Base-by-base conservation (phyloP, 2,113 vertebrate species). In the Zosterops pallidus region DNA sequence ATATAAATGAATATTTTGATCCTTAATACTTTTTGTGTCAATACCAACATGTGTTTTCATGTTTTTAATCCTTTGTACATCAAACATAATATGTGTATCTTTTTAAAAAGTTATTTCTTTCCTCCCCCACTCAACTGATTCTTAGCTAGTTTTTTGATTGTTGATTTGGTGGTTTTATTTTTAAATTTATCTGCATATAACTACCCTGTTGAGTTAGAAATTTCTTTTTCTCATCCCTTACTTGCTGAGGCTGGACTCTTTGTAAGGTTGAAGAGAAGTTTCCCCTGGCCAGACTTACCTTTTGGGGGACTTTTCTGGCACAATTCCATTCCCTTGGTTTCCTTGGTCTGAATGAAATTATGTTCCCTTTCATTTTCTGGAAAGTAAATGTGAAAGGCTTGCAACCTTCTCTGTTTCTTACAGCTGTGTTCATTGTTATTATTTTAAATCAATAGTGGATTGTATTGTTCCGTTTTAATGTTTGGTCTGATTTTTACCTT, bases 361-460 rank as follows among this genome's bases (percentile, higher is more conserved):
- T 26, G 4, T 62, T 63, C 12, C 14, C 19, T 52, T 72, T 83
- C 2, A 1, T 24, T 75, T 90, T 87, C 56, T 67, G 19, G 41
- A 49, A 69, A 67, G 35, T 9, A 71, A 87, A n/a, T 0, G 0
- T 55, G 6, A 29, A 46, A 75, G 9, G 1, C 41, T 74, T 83
- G 14, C n/a, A 35, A 29, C 18, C 8, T 80, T 80, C 26, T 65
- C 31, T 81, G 9, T 31, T 81, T 37, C 37, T 89, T 74, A 57
- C 31, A 35, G 4, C 12, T 64, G 7, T 64, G 46, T 60, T 67
- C 9, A 47, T 64, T 2, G 1, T 77, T 18, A 12, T 22, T 57
- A 59, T 63, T 86, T 91, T 33, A 72, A 42, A 52, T 50, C 5
- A 50, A 35, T 59, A 67, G 6, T 68, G 20, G 26, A 20, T 39